Evolutionary conservation across 2,797 vertebrate genomes (phyloP).

Genomic region (Melanotaenia boesemani): DNA sequence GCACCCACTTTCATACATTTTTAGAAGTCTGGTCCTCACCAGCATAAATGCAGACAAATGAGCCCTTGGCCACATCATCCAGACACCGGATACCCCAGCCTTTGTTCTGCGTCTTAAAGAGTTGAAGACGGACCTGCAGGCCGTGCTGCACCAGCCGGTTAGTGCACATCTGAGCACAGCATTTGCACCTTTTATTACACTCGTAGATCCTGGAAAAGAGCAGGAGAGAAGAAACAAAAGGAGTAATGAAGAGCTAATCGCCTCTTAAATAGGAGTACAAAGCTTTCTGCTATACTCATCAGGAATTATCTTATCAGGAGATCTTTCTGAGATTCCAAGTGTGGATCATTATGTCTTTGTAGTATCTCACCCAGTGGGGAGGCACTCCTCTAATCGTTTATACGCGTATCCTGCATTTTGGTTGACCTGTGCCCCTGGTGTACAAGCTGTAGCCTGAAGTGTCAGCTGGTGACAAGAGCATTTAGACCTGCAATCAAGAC

Average conservation of each 20-base stretch:
- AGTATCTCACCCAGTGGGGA: constrained; percentile 92
- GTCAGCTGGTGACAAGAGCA: constrained; percentile 97
- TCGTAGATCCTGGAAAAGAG: constrained; percentile 89
- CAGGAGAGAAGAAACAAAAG: background rate
- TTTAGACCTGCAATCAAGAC: constrained; percentile 84
- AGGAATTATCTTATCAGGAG: constrained; percentile 18
- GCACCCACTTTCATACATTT: background rate
- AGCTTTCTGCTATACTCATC: constrained; percentile 5
- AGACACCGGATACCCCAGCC: constrained; percentile 99
- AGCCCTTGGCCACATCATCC: constrained; percentile 96
- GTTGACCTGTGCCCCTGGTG: constrained; percentile 92
- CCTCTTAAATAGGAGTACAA: constrained; percentile 7
- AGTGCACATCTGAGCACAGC: constrained; percentile 91
- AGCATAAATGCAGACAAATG: constrained; percentile 98
- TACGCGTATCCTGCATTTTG: constrained; percentile 89
- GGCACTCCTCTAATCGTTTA: constrained; percentile 95
- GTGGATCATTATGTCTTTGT: constrained; percentile 5
- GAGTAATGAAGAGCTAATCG: constrained; percentile 1
- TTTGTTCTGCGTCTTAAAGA: constrained; percentile 99
- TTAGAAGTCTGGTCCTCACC: constrained; percentile 78
- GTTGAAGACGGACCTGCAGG: constrained; percentile 95
- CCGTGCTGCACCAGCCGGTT: constrained; percentile 97
- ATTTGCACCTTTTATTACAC: constrained; percentile 95
- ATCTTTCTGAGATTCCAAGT: background rate
- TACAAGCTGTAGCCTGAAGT: constrained; percentile 93